Conservation (phyloP, 2,113 vertebrate species). For the Oostethus manadensis region DNA sequence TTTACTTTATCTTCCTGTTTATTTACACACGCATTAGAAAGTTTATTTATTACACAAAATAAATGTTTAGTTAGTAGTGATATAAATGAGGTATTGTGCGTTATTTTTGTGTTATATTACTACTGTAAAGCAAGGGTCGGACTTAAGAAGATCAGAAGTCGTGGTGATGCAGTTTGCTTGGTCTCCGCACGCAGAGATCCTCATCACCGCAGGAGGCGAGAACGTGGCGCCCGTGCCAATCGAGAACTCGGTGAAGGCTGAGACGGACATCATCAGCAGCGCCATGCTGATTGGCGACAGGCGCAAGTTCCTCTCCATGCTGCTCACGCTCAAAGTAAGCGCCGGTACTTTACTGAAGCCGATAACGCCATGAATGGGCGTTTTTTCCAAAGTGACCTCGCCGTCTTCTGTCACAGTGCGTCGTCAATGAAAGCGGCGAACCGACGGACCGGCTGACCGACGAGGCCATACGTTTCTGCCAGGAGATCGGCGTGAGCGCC, state of each 20-base stretch:
- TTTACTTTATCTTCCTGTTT: too few species aligned
- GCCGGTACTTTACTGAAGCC: neutral
- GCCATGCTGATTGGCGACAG: conserved; percentile 76
- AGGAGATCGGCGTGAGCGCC: conserved; percentile 21
- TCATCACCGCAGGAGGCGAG: conserved; percentile 78
- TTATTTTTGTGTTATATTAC: too few species aligned
- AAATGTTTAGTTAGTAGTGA: too few species aligned
- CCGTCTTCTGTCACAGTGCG: conserved; percentile 52
- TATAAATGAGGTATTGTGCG: too few species aligned
- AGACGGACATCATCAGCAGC: conserved; percentile 71
- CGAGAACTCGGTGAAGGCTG: conserved; percentile 68
- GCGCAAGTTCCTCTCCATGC: conserved; percentile 75
- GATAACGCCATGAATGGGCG: neutral
- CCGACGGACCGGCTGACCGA: conserved; percentile 68
- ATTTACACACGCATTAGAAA: too few species aligned
- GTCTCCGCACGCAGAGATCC: conserved; percentile 57
- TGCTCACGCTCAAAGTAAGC: conserved; percentile 75
- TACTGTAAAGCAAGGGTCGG: too few species aligned
- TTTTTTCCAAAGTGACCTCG: neutral
- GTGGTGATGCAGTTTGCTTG: neutral
- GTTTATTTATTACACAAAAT: too few species aligned
- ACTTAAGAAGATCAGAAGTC: too few species aligned
- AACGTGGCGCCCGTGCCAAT: conserved; percentile 74
- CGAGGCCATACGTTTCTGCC: conserved; percentile 58
- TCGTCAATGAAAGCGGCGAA: conserved; percentile 57